These are phyloP conservation scores for Thereva unica DNA, from an alignment of 2,888 invertebrate genomes.

Conservation along the genomic window DNA sequence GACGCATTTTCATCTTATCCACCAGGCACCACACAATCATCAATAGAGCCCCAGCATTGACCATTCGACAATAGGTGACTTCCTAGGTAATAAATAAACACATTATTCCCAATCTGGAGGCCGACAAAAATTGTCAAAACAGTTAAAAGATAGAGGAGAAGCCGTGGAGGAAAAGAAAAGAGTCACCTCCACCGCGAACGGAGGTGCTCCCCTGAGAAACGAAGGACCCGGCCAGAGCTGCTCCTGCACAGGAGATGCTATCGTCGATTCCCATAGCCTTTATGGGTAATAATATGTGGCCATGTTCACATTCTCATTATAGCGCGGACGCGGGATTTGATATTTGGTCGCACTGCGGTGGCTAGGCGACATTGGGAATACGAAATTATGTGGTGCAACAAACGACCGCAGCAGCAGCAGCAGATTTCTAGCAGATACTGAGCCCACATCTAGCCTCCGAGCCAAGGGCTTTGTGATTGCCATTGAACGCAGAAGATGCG, in stretches of 20 bases:
- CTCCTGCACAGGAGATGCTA: conserved; percentile 18
- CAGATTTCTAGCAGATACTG: not conserved
- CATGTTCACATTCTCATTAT: conserved; percentile 37
- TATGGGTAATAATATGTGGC: conserved; percentile 34
- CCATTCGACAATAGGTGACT: conserved; percentile 42
- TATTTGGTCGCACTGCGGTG: conserved; percentile 37
- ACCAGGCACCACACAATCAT: not conserved
- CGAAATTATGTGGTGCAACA: conserved; percentile 29
- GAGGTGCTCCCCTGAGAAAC: conserved; percentile 39
- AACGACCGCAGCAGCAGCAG: not conserved
- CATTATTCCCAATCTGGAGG: conserved; percentile 45
- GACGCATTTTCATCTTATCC: no score
- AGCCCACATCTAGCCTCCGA: conserved; percentile 6
- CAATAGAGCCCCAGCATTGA: conserved; percentile 33
- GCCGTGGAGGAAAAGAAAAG: conserved; percentile 41
- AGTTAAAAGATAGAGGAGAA: conserved; percentile 18
- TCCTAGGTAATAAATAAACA: conserved; percentile 46
- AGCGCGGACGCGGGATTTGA: conserved; percentile 27
- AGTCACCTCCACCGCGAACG: conserved; percentile 40
- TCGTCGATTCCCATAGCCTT: conserved; percentile 36
- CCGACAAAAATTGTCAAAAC: conserved; percentile 44
- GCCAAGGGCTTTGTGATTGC: conserved; percentile 29
- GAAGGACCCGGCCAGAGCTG: not conserved
- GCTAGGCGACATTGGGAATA: conserved; percentile 20
- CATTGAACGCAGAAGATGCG: conserved; percentile 30